Conservation (phyloP, 2,113 vertebrate genomes). For the Archilochus colubris region DNA sequence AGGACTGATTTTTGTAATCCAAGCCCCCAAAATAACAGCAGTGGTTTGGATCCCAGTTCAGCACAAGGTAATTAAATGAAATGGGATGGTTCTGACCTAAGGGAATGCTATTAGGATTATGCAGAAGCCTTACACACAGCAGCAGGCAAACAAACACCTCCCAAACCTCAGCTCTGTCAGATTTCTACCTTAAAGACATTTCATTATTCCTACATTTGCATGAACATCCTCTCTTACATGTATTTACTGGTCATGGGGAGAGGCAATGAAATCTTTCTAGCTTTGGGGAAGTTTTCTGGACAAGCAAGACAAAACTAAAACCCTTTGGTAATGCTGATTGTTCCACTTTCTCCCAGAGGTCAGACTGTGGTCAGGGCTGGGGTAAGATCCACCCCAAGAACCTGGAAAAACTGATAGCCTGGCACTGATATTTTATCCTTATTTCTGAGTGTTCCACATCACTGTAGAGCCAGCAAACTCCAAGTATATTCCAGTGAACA, state of each 20-base stretch:
- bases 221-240: neutral
- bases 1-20: neutral
- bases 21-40: neutral
- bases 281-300: neutral
- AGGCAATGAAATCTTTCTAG: neutral
- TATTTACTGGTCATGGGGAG: neutral
- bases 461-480: neutral
- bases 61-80: neutral
- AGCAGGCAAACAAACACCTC: neutral
- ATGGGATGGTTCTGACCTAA: neutral
- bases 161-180: neutral
- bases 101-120: neutral
- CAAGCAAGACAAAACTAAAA: neutral
- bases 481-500: neutral
- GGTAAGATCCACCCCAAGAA: neutral
- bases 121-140: neutral
- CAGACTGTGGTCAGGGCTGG: neutral
- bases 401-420: rapidly evolving
- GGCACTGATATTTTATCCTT: neutral
- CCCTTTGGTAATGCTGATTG: neutral
- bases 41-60: neutral
- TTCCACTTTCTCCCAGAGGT: neutral
- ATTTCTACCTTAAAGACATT: neutral
- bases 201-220: neutral
- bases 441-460: neutral